These are phyloP conservation scores for Holacanthella duospinosa DNA, from an alignment of 2,888 invertebrate species.

Conservation along the genomic window DNA sequence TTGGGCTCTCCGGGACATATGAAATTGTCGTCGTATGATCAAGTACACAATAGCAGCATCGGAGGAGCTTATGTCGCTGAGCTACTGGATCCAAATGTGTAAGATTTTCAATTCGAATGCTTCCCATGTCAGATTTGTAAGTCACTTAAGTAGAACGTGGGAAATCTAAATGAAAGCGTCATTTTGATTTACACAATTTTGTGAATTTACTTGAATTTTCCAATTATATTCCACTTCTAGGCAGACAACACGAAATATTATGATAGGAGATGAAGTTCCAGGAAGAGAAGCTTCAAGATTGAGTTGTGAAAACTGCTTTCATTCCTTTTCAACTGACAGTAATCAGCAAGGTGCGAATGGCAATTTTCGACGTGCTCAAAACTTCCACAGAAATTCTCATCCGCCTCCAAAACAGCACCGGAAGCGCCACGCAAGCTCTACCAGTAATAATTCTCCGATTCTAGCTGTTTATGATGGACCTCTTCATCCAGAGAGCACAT, in stretches of 20 bases:
- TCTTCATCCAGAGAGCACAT: conserved; percentile 65
- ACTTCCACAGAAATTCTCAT: conserved; percentile 18
- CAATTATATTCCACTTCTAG: neutral
- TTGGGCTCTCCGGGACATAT: conserved; percentile 59
- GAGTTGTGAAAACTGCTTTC: neutral
- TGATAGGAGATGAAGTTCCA: conserved; percentile 34
- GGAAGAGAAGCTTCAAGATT: neutral
- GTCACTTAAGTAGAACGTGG: no score
- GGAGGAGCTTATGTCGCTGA: conserved; percentile 75
- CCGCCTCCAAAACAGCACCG: conserved; percentile 15
- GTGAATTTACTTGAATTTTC: neutral
- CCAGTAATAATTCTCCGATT: conserved; percentile 7
- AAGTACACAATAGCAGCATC: conserved; percentile 56
- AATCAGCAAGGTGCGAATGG: conserved; percentile 17
- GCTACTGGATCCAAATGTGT: conserved; percentile 49
- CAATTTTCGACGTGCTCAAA: conserved; percentile 19
- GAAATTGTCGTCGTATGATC: conserved; percentile 59
- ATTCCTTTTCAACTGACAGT: neutral
- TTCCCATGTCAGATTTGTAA: neutral
- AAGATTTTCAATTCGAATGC: neutral
- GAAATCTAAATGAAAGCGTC: no score
- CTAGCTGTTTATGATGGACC: conserved; percentile 54
- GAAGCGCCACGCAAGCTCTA: conserved; percentile 30
- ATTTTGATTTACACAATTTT: neutral
- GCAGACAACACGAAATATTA: conserved; percentile 20